A percentile compares a stretch with the other conserved stretches of the same genome.
phyloP scores from a whole-genome alignment of 2,797 vertebrate genomes.

The Pseudochromis fuscus region DNA sequence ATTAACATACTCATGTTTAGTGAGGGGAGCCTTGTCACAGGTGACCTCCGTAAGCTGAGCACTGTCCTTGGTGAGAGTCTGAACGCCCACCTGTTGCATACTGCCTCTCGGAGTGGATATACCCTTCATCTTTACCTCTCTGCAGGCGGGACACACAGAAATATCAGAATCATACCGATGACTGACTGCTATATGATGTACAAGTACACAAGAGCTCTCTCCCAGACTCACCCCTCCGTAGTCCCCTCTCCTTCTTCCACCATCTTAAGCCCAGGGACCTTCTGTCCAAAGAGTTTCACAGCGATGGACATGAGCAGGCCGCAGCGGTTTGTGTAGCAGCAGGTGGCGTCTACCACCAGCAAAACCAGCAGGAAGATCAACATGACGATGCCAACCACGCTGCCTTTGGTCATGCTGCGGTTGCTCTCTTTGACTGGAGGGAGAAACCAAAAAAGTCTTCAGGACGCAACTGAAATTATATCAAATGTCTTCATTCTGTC shows the following conservation, averaged over 20 bases:
- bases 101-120: constrained; percentile 72
- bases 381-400: constrained; percentile 83
- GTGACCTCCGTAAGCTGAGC: constrained; percentile 76
- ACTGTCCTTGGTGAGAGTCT: constrained; percentile 58
- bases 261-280: constrained; percentile 75
- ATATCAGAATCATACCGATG: neutral
- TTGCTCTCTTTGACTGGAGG: constrained; percentile 46
- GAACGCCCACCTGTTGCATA: constrained; percentile 67
- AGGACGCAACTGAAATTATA: neutral
- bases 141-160: constrained; percentile 65
- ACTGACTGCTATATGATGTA: neutral
- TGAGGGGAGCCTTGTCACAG: constrained; percentile 85
- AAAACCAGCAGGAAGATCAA: constrained; percentile 85
- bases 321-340: constrained; percentile 86
- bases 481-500: neutral
- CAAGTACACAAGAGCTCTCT: neutral
- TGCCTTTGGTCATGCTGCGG: constrained; percentile 80
- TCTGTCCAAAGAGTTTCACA: constrained; percentile 83
- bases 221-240: constrained; percentile 60
- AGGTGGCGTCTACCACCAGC: constrained; percentile 84
- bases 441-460: neutral
- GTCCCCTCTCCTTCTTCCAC: constrained; percentile 76
- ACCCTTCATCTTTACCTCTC: constrained; percentile 81
- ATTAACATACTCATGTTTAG: constrained; percentile 85
- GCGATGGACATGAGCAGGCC: constrained; percentile 86